Conservation (phyloP, 1,140 invertebrate species). For the Panagrolaimus sp. region DNA sequence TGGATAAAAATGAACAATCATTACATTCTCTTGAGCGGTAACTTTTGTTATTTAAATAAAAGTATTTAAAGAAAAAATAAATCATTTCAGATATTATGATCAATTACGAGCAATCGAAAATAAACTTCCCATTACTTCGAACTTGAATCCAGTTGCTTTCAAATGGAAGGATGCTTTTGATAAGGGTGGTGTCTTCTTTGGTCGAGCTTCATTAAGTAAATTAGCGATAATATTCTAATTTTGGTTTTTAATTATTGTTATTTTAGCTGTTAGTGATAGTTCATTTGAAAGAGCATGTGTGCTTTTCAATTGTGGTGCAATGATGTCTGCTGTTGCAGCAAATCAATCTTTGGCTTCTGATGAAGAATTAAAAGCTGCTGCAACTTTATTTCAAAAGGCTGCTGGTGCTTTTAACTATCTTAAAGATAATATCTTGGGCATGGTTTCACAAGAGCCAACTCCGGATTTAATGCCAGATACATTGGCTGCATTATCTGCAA, state of each 20-base stretch:
- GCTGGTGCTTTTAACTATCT: slow-evolving; percentile 83
- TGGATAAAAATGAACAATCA: slow-evolving; percentile 69
- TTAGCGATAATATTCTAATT: slow-evolving; percentile 41
- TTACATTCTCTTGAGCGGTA: slow-evolving; percentile 64
- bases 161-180: slow-evolving; percentile 99
- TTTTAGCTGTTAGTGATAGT: slow-evolving; percentile 52
- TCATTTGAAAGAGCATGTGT: slow-evolving; percentile 89
- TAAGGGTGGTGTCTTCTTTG: slow-evolving; percentile 76
- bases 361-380: slow-evolving; percentile 84
- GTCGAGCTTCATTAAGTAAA: slow-evolving; percentile 83
- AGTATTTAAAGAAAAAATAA: slow-evolving; percentile 12
- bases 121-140: slow-evolving; percentile 74
- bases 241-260: slow-evolving; percentile 20
- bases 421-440: slow-evolving; percentile 76
- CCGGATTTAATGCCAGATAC: slow-evolving; percentile 89
- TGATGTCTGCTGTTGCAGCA: slow-evolving; percentile 81
- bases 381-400: slow-evolving; percentile 79
- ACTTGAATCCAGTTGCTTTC: slow-evolving; percentile 67
- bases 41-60: slow-evolving; percentile 34
- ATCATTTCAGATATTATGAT: slow-evolving; percentile 82
- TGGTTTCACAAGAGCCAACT: slow-evolving; percentile 80
- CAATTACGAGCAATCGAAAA: slow-evolving; percentile 82
- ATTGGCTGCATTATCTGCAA: slow-evolving; percentile 72
- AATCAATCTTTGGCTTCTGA: slow-evolving; percentile 77
- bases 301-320: slow-evolving; percentile 90